A percentile compares a stretch with the other conserved stretches of the same genome.
Evolutionary conservation across 1,140 invertebrate genomes (phyloP).

Genomic region (Pseudomyrmex sp.): DNA sequence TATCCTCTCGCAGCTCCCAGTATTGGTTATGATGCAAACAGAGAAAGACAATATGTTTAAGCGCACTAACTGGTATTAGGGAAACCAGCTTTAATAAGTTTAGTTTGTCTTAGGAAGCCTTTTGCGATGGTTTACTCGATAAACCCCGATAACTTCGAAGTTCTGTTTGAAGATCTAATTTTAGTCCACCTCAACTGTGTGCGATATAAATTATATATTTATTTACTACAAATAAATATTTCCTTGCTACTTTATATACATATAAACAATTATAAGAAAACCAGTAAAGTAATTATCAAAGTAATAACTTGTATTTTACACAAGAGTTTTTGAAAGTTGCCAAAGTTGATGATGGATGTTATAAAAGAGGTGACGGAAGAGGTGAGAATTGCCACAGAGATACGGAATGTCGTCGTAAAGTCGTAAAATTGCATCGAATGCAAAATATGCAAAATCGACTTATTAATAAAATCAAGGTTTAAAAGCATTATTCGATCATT

Average conservation of each 20-base stretch:
- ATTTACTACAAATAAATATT: background rate
- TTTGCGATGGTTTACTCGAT: background rate
- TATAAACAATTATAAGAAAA: no score
- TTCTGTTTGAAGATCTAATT: conserved; percentile 2
- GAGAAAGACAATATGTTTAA: background rate
- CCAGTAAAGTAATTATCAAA: no score
- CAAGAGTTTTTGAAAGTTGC: background rate
- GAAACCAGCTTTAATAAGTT: background rate
- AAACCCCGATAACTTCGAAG: background rate
- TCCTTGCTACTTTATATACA: background rate
- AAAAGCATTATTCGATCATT: no score
- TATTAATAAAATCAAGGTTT: background rate
- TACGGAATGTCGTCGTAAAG: conserved; percentile 65
- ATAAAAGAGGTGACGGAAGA: conserved; percentile 36
- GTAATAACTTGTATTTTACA: no score
- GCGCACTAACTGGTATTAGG: background rate
- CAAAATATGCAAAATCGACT: background rate
- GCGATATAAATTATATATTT: background rate
- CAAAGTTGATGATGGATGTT: background rate
- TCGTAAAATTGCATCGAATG: conserved; percentile 60
- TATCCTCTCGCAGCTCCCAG: background rate
- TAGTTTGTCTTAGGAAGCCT: background rate
- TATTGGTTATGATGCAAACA: background rate
- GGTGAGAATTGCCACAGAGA: conserved; percentile 19
- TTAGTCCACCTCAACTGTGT: background rate